Conservation (phyloP, 1,140 invertebrate genomes). For the Drosophila repleta region DNA sequence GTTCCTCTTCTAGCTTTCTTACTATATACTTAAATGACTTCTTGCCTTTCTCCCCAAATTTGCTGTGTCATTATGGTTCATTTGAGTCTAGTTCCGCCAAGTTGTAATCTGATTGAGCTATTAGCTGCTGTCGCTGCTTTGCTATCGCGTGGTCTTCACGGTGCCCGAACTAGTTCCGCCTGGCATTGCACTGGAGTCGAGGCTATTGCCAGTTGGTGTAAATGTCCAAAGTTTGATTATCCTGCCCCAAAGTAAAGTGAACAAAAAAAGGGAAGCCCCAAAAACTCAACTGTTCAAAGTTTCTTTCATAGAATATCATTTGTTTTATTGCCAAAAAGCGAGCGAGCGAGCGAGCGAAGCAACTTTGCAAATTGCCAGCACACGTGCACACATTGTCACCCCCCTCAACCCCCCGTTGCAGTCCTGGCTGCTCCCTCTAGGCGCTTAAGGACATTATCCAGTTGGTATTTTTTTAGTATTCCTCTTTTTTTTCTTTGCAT, state of each 20-base stretch:
- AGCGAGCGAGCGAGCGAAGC: neutral
- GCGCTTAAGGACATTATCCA: slow-evolving; percentile 26
- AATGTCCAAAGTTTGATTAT: slow-evolving; percentile 78
- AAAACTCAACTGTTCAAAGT: slow-evolving; percentile 55
- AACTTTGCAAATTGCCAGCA: slow-evolving; percentile 65
- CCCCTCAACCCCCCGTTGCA: too few relatives aligned
- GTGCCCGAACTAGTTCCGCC: neutral
- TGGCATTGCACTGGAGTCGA: neutral
- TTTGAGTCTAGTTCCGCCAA: neutral
- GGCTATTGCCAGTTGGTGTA: slow-evolving; percentile 57
- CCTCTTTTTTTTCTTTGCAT: slow-evolving; percentile 1
- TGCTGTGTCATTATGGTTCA: neutral
- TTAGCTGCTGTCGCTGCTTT: slow-evolving; percentile 8
- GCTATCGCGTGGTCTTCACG: neutral
- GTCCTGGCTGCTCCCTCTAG: neutral
- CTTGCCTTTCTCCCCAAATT: too few relatives aligned
- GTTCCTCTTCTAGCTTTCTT: too few relatives aligned
- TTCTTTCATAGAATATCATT: slow-evolving; percentile 74
- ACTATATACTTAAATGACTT: too few relatives aligned
- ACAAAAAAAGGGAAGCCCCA: slow-evolving; percentile 18
- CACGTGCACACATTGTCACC: slow-evolving; percentile 24
- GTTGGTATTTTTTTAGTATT: neutral
- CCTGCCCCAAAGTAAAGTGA: slow-evolving; percentile 23
- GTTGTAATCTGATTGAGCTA: slow-evolving; percentile 31
- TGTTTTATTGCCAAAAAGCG: slow-evolving; percentile 68